Percentiles rank a stretch among this genome's conserved stretches.
Evolutionary conservation across 2,113 vertebrate species (phyloP).

Genomic region (Danionella cerebrum): DNA sequence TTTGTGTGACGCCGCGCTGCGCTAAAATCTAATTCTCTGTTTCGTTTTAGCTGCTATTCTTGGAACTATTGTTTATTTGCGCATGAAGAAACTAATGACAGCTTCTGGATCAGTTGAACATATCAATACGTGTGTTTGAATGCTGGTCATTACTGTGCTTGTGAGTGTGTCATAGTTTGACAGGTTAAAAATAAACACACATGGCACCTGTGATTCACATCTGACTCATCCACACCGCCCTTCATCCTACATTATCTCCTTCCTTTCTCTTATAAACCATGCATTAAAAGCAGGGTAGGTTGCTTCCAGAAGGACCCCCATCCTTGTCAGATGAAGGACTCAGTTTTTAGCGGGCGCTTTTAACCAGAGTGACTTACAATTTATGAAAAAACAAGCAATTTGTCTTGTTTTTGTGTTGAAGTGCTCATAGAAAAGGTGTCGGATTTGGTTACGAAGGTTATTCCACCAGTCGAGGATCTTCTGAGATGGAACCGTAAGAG

Average conservation of each 20-base stretch:
- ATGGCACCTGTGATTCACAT: conserved; percentile 6
- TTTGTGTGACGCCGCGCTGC: too few relatives aligned
- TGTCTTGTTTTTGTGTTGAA: too few relatives aligned
- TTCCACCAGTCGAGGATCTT: too few relatives aligned
- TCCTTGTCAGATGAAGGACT: too few relatives aligned
- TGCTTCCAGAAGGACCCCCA: too few relatives aligned
- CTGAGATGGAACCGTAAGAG: too few relatives aligned
- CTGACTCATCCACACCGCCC: conserved; percentile 1
- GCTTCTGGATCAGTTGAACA: neutral
- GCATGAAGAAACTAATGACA: conserved; percentile 1
- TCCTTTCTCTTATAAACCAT: conserved; percentile 15
- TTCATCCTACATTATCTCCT: conserved; percentile 11
- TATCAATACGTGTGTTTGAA: neutral
- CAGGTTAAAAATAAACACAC: conserved; percentile 1
- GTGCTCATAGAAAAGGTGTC: too few relatives aligned
- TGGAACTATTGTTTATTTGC: conserved; percentile 8
- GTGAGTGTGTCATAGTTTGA: neutral
- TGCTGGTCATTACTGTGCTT: neutral
- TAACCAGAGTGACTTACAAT: too few relatives aligned
- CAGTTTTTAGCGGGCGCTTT: too few relatives aligned
- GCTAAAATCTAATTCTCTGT: too few relatives aligned
- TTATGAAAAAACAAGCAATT: too few relatives aligned
- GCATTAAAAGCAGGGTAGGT: neutral
- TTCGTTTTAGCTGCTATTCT: neutral
- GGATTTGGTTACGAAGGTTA: too few relatives aligned